phyloP scores from a whole-genome alignment of 2,113 vertebrate genomes.

The Xiphophorus maculatus region DNA sequence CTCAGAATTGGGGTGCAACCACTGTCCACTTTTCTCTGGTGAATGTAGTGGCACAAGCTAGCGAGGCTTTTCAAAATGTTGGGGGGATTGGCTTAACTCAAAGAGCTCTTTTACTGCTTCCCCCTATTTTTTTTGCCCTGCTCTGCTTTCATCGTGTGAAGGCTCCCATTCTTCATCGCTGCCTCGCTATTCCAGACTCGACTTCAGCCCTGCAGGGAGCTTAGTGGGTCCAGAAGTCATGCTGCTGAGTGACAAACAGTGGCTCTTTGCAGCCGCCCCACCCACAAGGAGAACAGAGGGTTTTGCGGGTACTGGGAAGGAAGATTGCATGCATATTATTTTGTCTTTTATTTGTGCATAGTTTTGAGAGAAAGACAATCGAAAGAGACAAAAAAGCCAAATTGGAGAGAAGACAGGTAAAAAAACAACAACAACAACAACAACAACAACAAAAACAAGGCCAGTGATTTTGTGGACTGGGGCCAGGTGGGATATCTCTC shows the following conservation, averaged over 20 bases:
- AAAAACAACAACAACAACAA: background rate
- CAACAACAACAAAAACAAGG: slow-evolving; percentile 13
- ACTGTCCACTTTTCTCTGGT: slow-evolving; percentile 55
- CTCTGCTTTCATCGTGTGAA: slow-evolving; percentile 59
- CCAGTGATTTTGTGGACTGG: slow-evolving; percentile 30
- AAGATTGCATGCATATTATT: background rate
- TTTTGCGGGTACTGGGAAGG: background rate
- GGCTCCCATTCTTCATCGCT: slow-evolving; percentile 59
- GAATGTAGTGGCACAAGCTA: slow-evolving; percentile 43
- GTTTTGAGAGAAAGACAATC: background rate
- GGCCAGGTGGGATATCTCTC: slow-evolving; percentile 43
- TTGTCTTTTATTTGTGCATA: background rate
- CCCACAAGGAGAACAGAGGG: background rate
- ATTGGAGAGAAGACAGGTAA: background rate
- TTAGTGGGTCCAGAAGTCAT: slow-evolving; percentile 54
- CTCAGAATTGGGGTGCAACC: slow-evolving; percentile 47
- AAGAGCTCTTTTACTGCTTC: slow-evolving; percentile 56
- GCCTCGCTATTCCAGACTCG: slow-evolving; percentile 62
- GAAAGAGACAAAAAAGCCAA: background rate
- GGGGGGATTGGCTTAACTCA: slow-evolving; percentile 51
- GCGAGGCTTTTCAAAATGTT: slow-evolving; percentile 53
- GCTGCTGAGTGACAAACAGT: slow-evolving; percentile 65
- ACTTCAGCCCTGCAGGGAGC: slow-evolving; percentile 46
- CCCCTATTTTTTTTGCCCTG: slow-evolving; percentile 5
- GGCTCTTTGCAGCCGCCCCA: slow-evolving; percentile 33